Conservation (phyloP, 2,113 vertebrate species). For the Macheiramphus alcinus region DNA sequence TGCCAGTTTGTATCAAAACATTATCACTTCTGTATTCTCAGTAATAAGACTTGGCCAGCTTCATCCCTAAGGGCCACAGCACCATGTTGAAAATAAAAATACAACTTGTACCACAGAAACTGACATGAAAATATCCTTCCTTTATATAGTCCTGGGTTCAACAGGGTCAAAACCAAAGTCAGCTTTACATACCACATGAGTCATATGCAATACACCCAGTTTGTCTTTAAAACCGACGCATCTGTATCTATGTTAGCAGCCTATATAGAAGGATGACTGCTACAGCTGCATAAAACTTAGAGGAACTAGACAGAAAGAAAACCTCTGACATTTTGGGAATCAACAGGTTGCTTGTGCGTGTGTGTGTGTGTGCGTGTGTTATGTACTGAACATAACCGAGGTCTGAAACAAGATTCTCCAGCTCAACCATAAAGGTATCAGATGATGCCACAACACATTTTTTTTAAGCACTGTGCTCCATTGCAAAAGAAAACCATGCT, state of each 20-base stretch:
- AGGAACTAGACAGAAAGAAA: neutral
- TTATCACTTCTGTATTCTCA: neutral
- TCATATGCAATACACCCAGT: rapidly evolving
- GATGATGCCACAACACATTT: neutral
- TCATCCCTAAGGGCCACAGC: neutral
- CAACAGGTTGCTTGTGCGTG: neutral
- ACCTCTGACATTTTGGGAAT: neutral
- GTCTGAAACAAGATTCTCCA: neutral
- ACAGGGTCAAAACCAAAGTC: neutral
- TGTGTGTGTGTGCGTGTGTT: too few species aligned
- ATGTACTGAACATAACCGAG: neutral
- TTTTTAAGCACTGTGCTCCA: neutral
- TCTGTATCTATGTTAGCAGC: neutral
- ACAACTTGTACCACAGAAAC: neutral
- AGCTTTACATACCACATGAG: neutral
- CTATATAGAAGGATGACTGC: too few species aligned
- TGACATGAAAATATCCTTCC: neutral
- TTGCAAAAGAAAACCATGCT: neutral
- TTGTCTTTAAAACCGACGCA: neutral
- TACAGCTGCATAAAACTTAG: neutral
- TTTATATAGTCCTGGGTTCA: neutral
- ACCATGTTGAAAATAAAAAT: neutral
- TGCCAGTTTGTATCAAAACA: neutral
- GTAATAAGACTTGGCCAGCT: too few species aligned
- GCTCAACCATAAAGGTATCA: neutral